Evolutionary conservation across 2,797 vertebrate species (phyloP).

Genomic region (Antrozous pallidus): DNA sequence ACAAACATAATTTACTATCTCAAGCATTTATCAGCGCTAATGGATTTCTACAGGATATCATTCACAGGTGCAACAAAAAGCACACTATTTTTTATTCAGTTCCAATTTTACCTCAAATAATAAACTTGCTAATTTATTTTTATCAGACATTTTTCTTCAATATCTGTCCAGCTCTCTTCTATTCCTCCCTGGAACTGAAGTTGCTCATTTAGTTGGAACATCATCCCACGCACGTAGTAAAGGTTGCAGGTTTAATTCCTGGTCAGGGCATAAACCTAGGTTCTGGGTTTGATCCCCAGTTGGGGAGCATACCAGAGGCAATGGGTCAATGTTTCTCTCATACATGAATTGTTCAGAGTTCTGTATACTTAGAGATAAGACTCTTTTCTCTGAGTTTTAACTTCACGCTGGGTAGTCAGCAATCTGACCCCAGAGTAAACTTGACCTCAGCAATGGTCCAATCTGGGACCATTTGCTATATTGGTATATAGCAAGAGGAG

Average conservation of each 20-base stretch:
- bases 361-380: neutral
- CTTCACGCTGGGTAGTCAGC: neutral
- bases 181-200: neutral
- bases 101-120: neutral
- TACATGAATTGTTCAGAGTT: neutral
- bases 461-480: no score
- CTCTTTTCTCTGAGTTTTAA: neutral
- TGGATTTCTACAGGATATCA: neutral
- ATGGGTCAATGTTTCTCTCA: neutral
- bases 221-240: neutral
- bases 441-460: neutral
- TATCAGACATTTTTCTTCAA: neutral
- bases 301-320: neutral
- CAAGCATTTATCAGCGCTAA: constrained; percentile 18
- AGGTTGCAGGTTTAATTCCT: neutral
- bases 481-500: neutral
- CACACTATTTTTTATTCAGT: neutral
- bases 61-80: neutral
- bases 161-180: neutral
- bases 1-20: neutral
- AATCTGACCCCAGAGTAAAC: neutral
- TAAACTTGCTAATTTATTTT: neutral
- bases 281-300: neutral
- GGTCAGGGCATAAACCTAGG: neutral
- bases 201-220: neutral